Percentiles rank a stretch among this genome's conserved stretches.
Conservation (phyloP, 2,888 invertebrate genomes). For the Axea sp. region DNA sequence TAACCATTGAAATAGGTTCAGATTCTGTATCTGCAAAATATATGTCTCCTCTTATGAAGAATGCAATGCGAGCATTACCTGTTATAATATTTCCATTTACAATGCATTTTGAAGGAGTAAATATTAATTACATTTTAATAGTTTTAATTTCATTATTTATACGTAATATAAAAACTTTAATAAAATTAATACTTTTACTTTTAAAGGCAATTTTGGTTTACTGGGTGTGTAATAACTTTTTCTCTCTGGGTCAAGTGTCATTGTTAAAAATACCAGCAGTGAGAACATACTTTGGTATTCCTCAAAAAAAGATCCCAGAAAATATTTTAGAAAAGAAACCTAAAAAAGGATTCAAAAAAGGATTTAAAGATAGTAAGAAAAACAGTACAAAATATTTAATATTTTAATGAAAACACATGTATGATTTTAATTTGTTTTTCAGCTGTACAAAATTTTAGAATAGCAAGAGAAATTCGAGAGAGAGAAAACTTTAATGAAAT, state of each 20-base stretch:
- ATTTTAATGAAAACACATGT: no score
- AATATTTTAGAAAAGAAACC: neutral
- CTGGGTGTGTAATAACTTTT: constrained; percentile 93
- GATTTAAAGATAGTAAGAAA: constrained; percentile 87
- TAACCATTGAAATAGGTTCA: constrained; percentile 91
- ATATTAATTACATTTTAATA: constrained; percentile 64
- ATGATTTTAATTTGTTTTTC: no score
- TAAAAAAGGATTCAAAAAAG: constrained; percentile 87
- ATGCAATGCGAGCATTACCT: constrained; percentile 88
- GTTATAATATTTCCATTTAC: constrained; percentile 90
- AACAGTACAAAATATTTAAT: neutral
- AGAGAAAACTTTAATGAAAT: constrained; percentile 87
- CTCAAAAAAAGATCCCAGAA: no score
- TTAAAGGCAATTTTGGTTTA: constrained; percentile 89
- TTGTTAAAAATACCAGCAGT: constrained; percentile 88
- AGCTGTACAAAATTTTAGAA: constrained; percentile 92
- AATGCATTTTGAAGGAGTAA: constrained; percentile 90
- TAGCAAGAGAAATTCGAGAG: constrained; percentile 88
- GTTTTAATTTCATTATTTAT: constrained; percentile 9
- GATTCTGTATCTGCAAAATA: constrained; percentile 85
- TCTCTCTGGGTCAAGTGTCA: constrained; percentile 90
- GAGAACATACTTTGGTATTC: constrained; percentile 87
- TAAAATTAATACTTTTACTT: constrained; percentile 7
- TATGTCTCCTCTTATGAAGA: constrained; percentile 83
- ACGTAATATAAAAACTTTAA: constrained; percentile 3